Evolutionary conservation across 2,888 invertebrate genomes (phyloP), one percentile per base, ranked within the genome.

Genomic region (Podabrus alpinus): DNA sequence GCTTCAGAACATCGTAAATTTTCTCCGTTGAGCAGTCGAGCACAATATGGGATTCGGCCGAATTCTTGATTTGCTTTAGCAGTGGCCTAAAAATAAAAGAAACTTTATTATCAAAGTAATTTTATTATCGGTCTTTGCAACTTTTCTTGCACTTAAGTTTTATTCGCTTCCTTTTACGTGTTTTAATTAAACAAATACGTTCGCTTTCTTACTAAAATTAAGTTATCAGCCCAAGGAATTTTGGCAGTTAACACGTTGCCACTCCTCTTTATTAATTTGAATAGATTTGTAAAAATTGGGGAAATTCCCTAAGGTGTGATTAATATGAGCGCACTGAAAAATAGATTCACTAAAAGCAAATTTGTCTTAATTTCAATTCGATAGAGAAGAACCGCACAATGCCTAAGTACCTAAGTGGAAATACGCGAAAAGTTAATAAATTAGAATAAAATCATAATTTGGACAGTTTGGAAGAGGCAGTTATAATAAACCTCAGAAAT

Each of bases 41-140:
- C 7, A 97, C 95, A 80, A 97, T 95, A 85, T 96, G 95, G 0
- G 95, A 96, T 86, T 96, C 96, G 0, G 95, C 96, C 0, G 95
- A 95, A 87, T 96, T 96, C 88, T 96, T 96, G 83, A 97, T 95
- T 89, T 97, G 96, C 85, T 97, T 97, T 82, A 97, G 88, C 25
- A 97, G 88, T 9, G 95, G 95, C 82, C 96, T 96, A 86, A 69
- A 76, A 78, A 75, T 21, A 72, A 70, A 25, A 61, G 13, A 76
- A 72, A 69, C 21, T 66, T 70, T 73, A 71, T 74, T 70, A 75
- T 67, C 24, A 17, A 21, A 64, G 60, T 74, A 69, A 71, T 74
- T 68, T 68, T 66, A 70, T 74, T 70, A 66, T 68, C 45, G 68
- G 72, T 68, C 67, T 66, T 67, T 21, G 17, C 21, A 73, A 61